A percentile compares a stretch with the other conserved stretches of the same genome.
These are phyloP conservation scores for Cheilosia grossa DNA, from an alignment of 2,888 invertebrate genomes.

Conservation along the genomic window DNA sequence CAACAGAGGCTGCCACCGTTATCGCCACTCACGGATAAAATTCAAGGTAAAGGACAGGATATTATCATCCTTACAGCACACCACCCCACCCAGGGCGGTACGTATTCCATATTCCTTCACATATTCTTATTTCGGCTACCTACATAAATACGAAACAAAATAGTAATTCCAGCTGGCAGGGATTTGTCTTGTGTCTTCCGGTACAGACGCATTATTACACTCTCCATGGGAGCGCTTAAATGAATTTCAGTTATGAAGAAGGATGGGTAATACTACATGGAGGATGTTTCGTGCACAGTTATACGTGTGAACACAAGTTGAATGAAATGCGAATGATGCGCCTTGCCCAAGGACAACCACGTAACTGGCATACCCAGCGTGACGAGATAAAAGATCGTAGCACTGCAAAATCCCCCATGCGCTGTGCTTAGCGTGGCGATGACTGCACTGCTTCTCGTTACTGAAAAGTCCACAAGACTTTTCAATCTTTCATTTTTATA, in stretches of 20 bases:
- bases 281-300: neutral
- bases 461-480: too few relatives aligned
- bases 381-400: too few relatives aligned
- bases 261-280: constrained; percentile 8
- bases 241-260: constrained; percentile 19
- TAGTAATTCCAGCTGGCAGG: constrained; percentile 2
- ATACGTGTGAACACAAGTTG: neutral
- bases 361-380: too few relatives aligned
- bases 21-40: neutral
- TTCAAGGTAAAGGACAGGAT: constrained; percentile 4
- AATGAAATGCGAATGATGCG: too few relatives aligned
- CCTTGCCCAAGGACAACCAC: neutral
- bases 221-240: constrained; percentile 24
- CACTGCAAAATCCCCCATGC: too few relatives aligned
- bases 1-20: neutral
- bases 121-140: constrained; percentile 13
- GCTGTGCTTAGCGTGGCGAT: too few relatives aligned
- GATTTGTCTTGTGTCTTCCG: constrained; percentile 14
- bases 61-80: neutral
- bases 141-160: neutral
- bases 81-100: neutral
- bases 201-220: constrained; percentile 10
- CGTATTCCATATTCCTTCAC: too few relatives aligned
- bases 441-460: too few relatives aligned
- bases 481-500: too few relatives aligned